phyloP scores from a whole-genome alignment of 2,797 vertebrate genomes.

The Oreortyx pictus region DNA sequence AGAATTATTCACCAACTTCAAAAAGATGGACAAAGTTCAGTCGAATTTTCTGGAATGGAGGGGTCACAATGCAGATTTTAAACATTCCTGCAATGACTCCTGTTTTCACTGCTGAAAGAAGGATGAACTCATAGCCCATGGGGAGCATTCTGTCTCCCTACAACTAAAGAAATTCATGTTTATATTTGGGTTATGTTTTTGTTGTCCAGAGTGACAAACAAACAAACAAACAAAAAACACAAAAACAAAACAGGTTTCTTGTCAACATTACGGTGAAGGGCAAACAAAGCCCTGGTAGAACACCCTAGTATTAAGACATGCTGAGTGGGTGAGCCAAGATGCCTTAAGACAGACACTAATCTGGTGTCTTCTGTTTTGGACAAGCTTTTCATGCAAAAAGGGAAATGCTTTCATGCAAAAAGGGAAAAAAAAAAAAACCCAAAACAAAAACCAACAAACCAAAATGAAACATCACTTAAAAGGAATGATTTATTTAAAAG shows the following conservation, averaged over 20 bases:
- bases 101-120: neutral
- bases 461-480: neutral
- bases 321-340: neutral
- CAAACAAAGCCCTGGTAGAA: neutral
- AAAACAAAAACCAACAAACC: neutral
- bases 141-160: conserved; percentile 1
- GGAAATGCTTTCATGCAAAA: neutral
- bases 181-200: conserved; percentile 3
- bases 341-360: neutral
- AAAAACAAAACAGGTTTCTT: neutral
- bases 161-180: neutral
- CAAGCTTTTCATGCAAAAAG: neutral
- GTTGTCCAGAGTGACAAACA: neutral
- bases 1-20: neutral
- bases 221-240: too few species aligned
- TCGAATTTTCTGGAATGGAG: neutral
- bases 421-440: neutral
- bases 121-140: neutral
- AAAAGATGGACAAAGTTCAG: neutral
- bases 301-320: neutral
- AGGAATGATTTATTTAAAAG: neutral
- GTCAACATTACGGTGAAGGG: neutral
- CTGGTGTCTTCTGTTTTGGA: neutral
- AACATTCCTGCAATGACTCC: neutral
- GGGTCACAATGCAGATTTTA: neutral